These are phyloP conservation scores for Thecophora atra DNA, from an alignment of 2,888 invertebrate species.

Conservation along the genomic window DNA sequence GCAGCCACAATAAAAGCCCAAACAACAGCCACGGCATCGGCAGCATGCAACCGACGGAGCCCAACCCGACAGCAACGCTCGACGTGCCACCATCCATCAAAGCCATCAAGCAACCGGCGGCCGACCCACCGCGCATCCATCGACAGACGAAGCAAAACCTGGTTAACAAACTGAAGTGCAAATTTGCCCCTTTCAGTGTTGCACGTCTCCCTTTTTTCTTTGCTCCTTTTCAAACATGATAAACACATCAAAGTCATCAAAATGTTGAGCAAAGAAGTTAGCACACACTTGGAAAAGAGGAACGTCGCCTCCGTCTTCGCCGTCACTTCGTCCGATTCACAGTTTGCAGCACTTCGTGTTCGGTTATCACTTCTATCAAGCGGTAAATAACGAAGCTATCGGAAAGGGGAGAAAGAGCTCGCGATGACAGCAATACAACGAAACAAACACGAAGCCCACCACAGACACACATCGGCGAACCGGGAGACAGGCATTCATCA, in stretches of 20 bases:
- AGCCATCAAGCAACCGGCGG: neutral
- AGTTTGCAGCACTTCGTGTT: neutral
- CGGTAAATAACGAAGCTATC: neutral
- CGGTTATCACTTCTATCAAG: neutral
- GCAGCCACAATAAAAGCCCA: neutral
- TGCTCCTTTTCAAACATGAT: constrained; percentile 42
- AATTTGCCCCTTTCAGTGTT: constrained; percentile 37
- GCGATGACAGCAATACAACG: constrained; percentile 16
- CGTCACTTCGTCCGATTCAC: no score
- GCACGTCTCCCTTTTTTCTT: constrained; percentile 32
- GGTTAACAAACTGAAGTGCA: constrained; percentile 40
- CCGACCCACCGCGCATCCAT: neutral
- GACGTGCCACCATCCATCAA: neutral
- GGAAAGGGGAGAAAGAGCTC: neutral
- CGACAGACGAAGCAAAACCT: constrained; percentile 16
- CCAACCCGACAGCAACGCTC: neutral
- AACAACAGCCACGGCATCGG: neutral
- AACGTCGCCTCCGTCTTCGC: neutral
- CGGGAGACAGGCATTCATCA: constrained; percentile 35
- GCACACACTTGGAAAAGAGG: constrained; percentile 38
- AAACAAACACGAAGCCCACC: constrained; percentile 37
- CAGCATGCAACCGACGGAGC: neutral
- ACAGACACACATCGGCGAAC: neutral
- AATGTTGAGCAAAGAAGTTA: constrained; percentile 43
- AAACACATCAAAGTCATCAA: constrained; percentile 45